Percentiles rank a stretch among this genome's conserved stretches.
Conservation (phyloP, 2,113 vertebrate genomes). For the Stictonetta naevosa region DNA sequence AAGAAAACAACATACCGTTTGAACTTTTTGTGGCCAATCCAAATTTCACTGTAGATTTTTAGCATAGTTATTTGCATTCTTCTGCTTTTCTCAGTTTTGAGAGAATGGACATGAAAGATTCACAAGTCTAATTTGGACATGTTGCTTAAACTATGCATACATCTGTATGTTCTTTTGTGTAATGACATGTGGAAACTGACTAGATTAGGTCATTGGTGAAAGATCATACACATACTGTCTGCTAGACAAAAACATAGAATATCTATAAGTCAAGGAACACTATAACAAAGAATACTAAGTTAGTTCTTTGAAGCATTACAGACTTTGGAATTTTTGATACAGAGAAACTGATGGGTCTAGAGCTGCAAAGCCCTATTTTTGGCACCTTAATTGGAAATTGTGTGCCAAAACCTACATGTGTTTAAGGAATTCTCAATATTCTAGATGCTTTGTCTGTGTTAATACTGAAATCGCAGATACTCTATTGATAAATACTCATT, state of each 20-base stretch:
- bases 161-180: not conserved
- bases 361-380: not conserved
- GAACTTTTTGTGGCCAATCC: not conserved
- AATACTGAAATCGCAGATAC: not conserved
- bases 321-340: not conserved
- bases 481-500: not conserved
- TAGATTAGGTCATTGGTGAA: not conserved
- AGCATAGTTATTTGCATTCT: not conserved
- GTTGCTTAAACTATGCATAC: not conserved
- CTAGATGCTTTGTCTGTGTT: not conserved
- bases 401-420: not conserved
- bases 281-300: not conserved
- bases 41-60: not conserved
- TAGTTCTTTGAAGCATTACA: not conserved
- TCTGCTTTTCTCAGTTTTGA: not conserved
- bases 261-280: not conserved
- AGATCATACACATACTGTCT: not conserved
- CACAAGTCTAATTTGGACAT: not conserved
- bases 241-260: not conserved
- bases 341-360: not conserved
- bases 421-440: not conserved
- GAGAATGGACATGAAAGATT: not conserved
- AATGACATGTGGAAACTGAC: not conserved
- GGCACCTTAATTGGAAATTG: not conserved
- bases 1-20: not conserved